These are phyloP conservation scores for Molossus alvarezi DNA, from an alignment of 2,797 vertebrate genomes.

Conservation along the genomic window DNA sequence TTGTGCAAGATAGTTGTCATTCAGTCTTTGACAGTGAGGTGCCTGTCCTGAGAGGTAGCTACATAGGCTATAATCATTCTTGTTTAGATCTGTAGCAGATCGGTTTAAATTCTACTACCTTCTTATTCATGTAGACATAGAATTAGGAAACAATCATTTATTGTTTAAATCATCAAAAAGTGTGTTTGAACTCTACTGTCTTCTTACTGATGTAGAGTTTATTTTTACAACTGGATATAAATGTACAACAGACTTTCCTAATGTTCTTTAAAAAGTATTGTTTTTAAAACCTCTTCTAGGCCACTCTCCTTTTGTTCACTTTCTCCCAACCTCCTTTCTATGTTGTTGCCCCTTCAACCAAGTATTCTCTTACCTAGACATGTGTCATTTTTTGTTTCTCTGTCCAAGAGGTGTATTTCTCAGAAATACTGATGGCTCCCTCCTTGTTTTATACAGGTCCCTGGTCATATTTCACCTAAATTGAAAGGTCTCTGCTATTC, in stretches of 20 bases:
- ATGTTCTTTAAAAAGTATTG: background rate
- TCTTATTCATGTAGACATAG: background rate
- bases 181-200: background rate
- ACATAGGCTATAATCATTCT: background rate
- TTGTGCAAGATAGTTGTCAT: background rate
- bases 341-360: background rate
- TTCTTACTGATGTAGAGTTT: background rate
- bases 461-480: constrained; percentile 55
- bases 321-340: background rate
- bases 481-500: constrained; percentile 30
- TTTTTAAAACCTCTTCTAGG: background rate
- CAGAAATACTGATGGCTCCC: constrained; percentile 7
- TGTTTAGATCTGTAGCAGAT: background rate
- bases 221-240: background rate
- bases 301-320: background rate
- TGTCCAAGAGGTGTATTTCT: background rate
- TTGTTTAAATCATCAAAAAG: background rate
- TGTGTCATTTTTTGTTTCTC: background rate
- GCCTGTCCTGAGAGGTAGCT: background rate
- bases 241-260: background rate
- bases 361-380: background rate
- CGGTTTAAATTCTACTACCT: background rate
- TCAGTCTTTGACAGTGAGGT: background rate
- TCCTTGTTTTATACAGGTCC: background rate
- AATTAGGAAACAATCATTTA: background rate